A percentile compares a stretch with the other conserved stretches of the same genome.
Evolutionary conservation across 2,888 invertebrate species (phyloP).

Genomic region (Iphiclides podalirius): DNA sequence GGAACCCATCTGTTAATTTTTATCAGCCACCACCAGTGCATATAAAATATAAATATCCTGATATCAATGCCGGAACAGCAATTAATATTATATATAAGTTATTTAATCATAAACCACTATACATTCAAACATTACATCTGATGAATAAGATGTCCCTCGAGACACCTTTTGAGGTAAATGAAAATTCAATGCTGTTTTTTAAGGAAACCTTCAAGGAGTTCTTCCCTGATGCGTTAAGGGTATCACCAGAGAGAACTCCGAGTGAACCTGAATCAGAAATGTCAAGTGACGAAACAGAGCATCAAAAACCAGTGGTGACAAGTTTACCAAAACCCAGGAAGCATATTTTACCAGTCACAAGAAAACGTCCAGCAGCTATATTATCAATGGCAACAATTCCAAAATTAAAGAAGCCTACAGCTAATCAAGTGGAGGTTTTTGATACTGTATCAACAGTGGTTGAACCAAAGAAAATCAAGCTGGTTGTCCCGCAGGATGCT

Average conservation of each 20-base stretch:
- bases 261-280: conserved; percentile 69
- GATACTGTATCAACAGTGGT: conserved; percentile 51
- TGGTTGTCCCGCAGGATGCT: conserved; percentile 63
- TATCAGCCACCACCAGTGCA: conserved; percentile 88
- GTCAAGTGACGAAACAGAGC: conserved; percentile 61
- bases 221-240: conserved; percentile 45
- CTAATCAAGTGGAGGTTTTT: conserved; percentile 62
- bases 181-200: conserved; percentile 49
- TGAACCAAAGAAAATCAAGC: conserved; percentile 67
- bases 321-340: conserved; percentile 52
- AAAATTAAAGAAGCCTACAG: conserved; percentile 47
- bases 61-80: conserved; percentile 85
- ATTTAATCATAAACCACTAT: conserved; percentile 88
- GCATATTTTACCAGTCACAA: conserved; percentile 55
- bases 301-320: conserved; percentile 36
- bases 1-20: conserved; percentile 81
- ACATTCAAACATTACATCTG: conserved; percentile 91
- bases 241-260: conserved; percentile 32
- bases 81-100: conserved; percentile 89
- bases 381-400: conserved; percentile 44
- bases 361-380: conserved; percentile 49
- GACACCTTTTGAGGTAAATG: conserved; percentile 85
- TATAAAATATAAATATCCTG: conserved; percentile 90
- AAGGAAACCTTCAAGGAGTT: conserved; percentile 55
- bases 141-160: conserved; percentile 97